Evolutionary conservation across 2,113 vertebrate genomes (phyloP), one percentile per base, ranked within the genome.

Genomic region (Anguilla japonica): DNA sequence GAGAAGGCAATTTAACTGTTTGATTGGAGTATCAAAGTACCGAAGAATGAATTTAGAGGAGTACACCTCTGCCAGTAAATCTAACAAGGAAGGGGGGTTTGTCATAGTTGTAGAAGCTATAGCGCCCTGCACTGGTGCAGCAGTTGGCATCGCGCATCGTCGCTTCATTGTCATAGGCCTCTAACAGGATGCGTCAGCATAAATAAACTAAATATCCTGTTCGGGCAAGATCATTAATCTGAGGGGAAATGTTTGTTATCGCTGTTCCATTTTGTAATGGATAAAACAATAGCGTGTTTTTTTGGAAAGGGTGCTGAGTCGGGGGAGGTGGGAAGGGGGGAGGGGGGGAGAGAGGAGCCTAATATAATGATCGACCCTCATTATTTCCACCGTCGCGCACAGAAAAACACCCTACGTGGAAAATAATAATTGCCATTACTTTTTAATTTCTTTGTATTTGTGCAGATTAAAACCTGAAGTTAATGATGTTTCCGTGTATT

Each of bases 401-500:
- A 39, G 90, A 88, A 90, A 92, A 88, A 93, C 91, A 93, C 92
- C 92, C 90, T 93, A 92, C 92, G 89, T 34, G 85, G 84, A 90
- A 90, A 92, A 91, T 91, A 93, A 94, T 93, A 93, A 94, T 92
- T 91, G 92, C 87, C 89, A 92, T 92, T 93, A 88, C 91, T 91
- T 90, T 91, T 93, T 91, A 34, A 94, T 94, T 91, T 91, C 92
- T 93, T 94, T 94, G 92, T 94, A 93, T 91, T 94, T 87, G 84
- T 84, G 46, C 88, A 94, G 94, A 95, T 94, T 95, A 95, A 94
- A 94, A 91, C 91, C 89, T 88, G 93, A 92, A 92, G 94, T 94
- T 94, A 95, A 95, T 95, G 93, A 95, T 91, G 89, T 93, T 95
- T 94, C 94, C 93, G 92, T 91, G 93, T 86, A 84, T 89, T 88